Evolutionary conservation across 2,797 vertebrate genomes (phyloP).

Genomic region (Helarctos malayanus): DNA sequence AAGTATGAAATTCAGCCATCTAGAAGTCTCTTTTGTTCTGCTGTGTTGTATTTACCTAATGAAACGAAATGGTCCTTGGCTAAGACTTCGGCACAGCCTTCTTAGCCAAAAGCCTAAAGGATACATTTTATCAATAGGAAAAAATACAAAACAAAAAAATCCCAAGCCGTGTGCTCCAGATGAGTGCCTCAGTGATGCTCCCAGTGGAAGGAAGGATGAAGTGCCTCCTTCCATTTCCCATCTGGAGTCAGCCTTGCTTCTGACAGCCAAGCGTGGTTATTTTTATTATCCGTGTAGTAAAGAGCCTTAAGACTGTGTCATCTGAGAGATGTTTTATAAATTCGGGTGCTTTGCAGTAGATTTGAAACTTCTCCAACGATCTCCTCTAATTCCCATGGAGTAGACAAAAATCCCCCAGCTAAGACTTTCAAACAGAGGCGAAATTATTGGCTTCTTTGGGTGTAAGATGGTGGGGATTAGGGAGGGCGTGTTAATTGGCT

Average conservation of each 20-base stretch:
- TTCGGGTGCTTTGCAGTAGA: background rate
- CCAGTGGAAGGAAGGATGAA: background rate
- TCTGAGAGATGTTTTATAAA: background rate
- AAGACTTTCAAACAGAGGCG: background rate
- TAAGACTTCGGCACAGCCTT: background rate
- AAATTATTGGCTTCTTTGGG: background rate
- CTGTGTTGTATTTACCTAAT: background rate
- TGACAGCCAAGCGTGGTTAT: background rate
- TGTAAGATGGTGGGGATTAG: too few relatives aligned
- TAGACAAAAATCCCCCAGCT: background rate
- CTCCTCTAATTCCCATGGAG: background rate
- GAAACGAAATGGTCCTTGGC: background rate
- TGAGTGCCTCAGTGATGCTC: too few relatives aligned
- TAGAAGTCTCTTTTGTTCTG: background rate
- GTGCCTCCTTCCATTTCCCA: background rate
- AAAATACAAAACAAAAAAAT: background rate
- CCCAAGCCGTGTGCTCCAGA: background rate
- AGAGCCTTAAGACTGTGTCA: background rate
- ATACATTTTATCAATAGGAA: background rate
- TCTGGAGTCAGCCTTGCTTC: background rate
- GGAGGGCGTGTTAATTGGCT: background rate
- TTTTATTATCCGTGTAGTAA: background rate
- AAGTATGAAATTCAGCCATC: background rate
- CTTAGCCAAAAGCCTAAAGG: background rate
- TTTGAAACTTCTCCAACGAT: background rate